Evolutionary conservation across 2,113 vertebrate species (phyloP), one percentile per base, ranked within the genome.

Genomic region (Phasianus colchicus): DNA sequence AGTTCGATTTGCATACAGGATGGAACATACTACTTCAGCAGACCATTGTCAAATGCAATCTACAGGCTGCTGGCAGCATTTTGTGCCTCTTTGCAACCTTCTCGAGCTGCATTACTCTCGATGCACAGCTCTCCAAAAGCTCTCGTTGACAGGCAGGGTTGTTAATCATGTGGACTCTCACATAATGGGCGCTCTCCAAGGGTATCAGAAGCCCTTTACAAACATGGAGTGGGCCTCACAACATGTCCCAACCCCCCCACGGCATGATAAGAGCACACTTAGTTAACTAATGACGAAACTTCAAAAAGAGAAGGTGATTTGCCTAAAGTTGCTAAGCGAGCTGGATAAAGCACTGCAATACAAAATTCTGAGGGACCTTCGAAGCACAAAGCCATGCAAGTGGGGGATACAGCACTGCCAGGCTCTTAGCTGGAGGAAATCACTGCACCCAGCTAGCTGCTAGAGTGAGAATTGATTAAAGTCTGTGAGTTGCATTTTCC

Each of bases 11-110:
- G 91, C 93, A 88, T 91, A 95, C 92, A 96, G 91, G 89, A 96
- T 95, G 96, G 96, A 97, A 76, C 90, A 97, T 92, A 90, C 93
- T 90, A 95, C 93, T 93, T 73, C 58, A 79, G 81, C 89, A 86
- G 63, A 86, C 47, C 90, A 83, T 16, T 70, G 60, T 83, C 88
- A 87, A 93, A 65, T 27, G 75, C 83, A 77, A 36, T n/a, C 45
- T 80, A 63, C 94, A 89, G 82, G 32, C 83, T 6, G 1, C 70
- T 54, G 40, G 66, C 52, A 93, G 70, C 38, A 54, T 69, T 91
- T 64, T 9, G 4, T 89, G 74, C 34, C 21, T 88, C 69, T 80
- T 30, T 86, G 60, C 58, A 82, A 47, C 58, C 64, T 85, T 67
- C 42, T 92, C 65, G 54, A 92, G 36, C 80, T 76, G 48, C 73